These are phyloP conservation scores for Oncorhynchus gorbuscha DNA, from an alignment of 2,113 vertebrate genomes.

Conservation along the genomic window DNA sequence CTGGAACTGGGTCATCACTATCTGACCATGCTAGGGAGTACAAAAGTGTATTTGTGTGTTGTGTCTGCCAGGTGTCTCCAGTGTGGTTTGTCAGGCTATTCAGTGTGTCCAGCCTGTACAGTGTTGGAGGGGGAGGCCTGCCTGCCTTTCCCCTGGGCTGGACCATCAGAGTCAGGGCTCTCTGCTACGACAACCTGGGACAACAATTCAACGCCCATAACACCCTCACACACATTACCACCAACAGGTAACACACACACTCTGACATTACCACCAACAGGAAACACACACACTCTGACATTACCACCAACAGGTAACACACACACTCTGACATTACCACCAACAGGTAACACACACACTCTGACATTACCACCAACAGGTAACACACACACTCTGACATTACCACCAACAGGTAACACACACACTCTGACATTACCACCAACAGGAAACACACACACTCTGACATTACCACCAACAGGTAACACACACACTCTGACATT, in stretches of 20 bases:
- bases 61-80: slow-evolving; percentile 61
- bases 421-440: neutral
- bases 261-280: neutral
- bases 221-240: slow-evolving; percentile 52
- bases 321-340: neutral
- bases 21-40: neutral
- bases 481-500: too few relatives aligned
- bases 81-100: slow-evolving; percentile 67
- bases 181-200: slow-evolving; percentile 69
- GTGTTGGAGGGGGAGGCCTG: slow-evolving; percentile 39
- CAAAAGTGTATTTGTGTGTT: neutral
- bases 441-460: neutral
- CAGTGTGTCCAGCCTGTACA: slow-evolving; percentile 53
- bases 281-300: too few relatives aligned
- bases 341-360: neutral
- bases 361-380: neutral
- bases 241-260: slow-evolving; percentile 18
- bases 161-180: slow-evolving; percentile 55
- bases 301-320: neutral
- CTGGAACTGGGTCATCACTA: neutral
- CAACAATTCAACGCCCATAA: slow-evolving; percentile 32
- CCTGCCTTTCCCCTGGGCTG: slow-evolving; percentile 66
- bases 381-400: too few relatives aligned
- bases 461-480: neutral
- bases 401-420: neutral